phyloP scores from a whole-genome alignment of 2,888 invertebrate genomes.

The Caenorhabditis angaria region DNA sequence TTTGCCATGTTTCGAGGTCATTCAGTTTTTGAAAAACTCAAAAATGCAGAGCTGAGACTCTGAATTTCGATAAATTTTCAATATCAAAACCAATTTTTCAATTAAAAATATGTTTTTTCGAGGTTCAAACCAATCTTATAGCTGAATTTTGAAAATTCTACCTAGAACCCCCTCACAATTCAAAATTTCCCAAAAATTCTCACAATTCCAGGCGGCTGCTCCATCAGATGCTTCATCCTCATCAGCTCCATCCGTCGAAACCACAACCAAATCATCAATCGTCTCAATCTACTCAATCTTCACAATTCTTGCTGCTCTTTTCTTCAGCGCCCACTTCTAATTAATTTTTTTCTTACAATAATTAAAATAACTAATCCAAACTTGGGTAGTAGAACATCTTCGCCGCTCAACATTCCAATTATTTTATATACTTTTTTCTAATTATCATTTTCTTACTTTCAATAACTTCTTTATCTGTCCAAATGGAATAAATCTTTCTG shows the following conservation, averaged over 20 bases:
- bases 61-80: too few species aligned
- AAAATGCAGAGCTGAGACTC: too few species aligned
- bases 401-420: conserved; percentile 1
- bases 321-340: conserved; percentile 5
- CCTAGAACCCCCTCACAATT: neutral
- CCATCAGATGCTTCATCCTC: conserved; percentile 6
- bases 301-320: conserved; percentile 8
- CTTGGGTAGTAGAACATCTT: neutral
- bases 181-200: neutral
- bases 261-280: conserved; percentile 19
- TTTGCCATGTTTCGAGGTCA: too few species aligned
- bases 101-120: neutral
- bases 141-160: too few species aligned
- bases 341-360: neutral
- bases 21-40: too few species aligned
- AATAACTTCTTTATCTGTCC: neutral
- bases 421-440: conserved; percentile 5
- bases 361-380: conserved; percentile 8
- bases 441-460: too few species aligned
- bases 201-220: conserved; percentile 5
- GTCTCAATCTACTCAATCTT: conserved; percentile 9
- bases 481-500: conserved; percentile 7
- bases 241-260: conserved; percentile 17
- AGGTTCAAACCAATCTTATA: neutral
- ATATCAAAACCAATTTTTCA: too few species aligned